Evolutionary conservation across 2,888 invertebrate species (phyloP), one percentile per base, ranked within the genome.

Genomic region (Protonemura montana): DNA sequence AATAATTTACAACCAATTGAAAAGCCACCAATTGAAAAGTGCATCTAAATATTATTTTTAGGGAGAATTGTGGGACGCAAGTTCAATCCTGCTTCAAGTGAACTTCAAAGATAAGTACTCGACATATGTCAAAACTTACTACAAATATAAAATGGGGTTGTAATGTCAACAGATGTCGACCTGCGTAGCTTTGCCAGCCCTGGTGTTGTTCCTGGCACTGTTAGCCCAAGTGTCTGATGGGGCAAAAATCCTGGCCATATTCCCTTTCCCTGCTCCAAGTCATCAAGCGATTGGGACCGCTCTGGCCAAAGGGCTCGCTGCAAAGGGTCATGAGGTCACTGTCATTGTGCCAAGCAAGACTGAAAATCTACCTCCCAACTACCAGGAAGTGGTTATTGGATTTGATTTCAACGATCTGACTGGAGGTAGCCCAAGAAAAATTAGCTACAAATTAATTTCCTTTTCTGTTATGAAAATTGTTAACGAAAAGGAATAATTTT

Each of bases 261-360:
- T 92, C 87, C 90, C 91, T 0, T 91, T 92, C 86, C 91, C 91
- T 0, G 91, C 90, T 0, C 92, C 91, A 87, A 93, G 93, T 76
- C 93, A 93, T 85, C 92, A 91, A 35, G 90, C 91, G 88, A 92
- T 93, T 91, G 91, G 91, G 87, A 91, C 91, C 28, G 89, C 90
- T 0, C 86, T 93, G 76, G 90, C 92, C 78, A 91, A 91, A 85
- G 92, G 91, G 13, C 89, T 93, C 0, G 90, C 92, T 0, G 89
- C 88, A 7, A 90, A 90, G 25, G 92, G 93, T 0, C 93, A 93
- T 87, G 92, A 91, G 85, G 91, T 93, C 0, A 85, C 85, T 7
- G 85, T 77, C 21, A 78, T 85, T 7, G 59, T 59, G 6, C 59
- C 59, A 2, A 21, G 21, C 2, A 59, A 59, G 13, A 59, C 59